phyloP scores from a whole-genome alignment of 2,113 vertebrate genomes.

The Sisor rabdophorus region DNA sequence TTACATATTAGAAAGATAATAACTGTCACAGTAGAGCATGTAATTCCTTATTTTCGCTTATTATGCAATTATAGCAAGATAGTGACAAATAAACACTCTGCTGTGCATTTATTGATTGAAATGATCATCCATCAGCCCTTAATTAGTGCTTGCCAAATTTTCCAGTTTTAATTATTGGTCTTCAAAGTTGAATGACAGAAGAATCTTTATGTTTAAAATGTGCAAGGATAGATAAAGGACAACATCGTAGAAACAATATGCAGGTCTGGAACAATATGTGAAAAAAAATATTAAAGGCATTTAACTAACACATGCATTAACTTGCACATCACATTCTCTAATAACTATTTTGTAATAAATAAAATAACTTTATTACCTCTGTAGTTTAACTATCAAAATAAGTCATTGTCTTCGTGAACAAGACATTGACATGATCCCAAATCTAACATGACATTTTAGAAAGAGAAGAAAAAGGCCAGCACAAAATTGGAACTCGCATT shows the following conservation, averaged over 20 bases:
- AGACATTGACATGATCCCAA: slow-evolving; percentile 58
- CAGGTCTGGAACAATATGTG: background rate
- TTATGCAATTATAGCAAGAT: slow-evolving; percentile 58
- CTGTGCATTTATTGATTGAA: slow-evolving; percentile 64
- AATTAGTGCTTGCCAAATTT: slow-evolving; percentile 71
- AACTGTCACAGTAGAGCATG: background rate
- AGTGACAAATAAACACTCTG: slow-evolving; percentile 51
- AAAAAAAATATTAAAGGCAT: slow-evolving; percentile 16
- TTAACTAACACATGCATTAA: slow-evolving; percentile 3
- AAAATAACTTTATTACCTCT: background rate
- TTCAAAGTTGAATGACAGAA: slow-evolving; percentile 64
- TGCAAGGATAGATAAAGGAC: slow-evolving; percentile 38
- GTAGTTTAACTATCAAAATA: background rate
- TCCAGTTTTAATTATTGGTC: slow-evolving; percentile 74
- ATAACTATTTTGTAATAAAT: background rate
- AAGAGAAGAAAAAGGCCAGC: slow-evolving; percentile 62
- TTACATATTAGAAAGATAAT: background rate
- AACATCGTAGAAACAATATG: slow-evolving; percentile 5
- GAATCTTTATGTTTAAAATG: slow-evolving; percentile 59
- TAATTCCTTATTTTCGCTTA: slow-evolving; percentile 47
- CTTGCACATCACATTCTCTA: slow-evolving; percentile 6
- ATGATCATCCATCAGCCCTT: slow-evolving; percentile 68
- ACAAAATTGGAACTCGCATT: slow-evolving; percentile 65
- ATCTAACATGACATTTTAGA: slow-evolving; percentile 71
- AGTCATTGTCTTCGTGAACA: slow-evolving; percentile 55